Conservation (phyloP, 2,113 vertebrate species). For the Anseranas semipalmata region DNA sequence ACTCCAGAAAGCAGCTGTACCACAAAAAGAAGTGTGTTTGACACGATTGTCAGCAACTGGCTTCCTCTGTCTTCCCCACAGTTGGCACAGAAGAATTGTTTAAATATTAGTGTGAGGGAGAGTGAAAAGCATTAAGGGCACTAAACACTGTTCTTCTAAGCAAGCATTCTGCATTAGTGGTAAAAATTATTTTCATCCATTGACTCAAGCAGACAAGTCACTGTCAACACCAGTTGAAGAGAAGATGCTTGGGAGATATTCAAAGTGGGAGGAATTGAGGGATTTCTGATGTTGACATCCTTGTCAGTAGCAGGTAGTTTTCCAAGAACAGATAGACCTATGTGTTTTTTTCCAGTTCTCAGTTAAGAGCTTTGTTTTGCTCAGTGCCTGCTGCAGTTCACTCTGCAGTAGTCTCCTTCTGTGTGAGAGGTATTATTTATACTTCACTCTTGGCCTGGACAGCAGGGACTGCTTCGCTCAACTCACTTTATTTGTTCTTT, state of each 20-base stretch:
- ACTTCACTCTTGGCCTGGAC: not conserved
- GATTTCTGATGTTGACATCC: not conserved
- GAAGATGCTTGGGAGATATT: not conserved
- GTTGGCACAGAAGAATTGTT: not conserved
- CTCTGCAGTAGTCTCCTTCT: not conserved
- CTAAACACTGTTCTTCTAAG: not conserved
- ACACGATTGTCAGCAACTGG: not conserved
- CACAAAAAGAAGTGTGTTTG: not conserved
- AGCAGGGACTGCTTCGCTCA: not conserved
- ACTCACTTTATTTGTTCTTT: not conserved
- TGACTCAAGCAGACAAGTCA: not conserved
- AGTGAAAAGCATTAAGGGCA: not conserved
- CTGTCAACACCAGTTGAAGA: not conserved
- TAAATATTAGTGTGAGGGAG: not conserved
- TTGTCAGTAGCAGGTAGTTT: not conserved
- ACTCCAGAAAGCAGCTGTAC: not conserved
- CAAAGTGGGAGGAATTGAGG: not conserved
- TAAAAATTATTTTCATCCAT: not conserved
- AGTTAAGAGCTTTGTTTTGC: constrained; percentile 6
- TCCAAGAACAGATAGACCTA: not conserved
- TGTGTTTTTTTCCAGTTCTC: not conserved
- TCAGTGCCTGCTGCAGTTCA: not conserved
- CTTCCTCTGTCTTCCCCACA: not conserved
- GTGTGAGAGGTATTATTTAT: not conserved
- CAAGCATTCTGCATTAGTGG: not conserved